Evolutionary conservation across 1,140 invertebrate genomes (phyloP).

Genomic region (Chrysomallon squamiferum): DNA sequence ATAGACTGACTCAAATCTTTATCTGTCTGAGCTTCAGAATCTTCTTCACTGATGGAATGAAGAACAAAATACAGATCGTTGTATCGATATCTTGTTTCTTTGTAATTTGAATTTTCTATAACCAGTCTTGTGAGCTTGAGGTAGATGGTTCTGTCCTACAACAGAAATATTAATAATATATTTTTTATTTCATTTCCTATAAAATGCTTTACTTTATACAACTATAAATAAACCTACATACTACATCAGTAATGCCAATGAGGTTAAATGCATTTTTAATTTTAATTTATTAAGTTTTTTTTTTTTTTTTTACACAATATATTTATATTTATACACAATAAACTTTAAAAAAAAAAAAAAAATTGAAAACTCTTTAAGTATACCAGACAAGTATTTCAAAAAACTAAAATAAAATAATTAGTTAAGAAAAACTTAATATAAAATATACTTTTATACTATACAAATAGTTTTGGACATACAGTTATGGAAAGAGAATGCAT

Average conservation of each 20-base stretch:
- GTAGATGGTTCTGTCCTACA: constrained; percentile 48
- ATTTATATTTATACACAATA: background rate
- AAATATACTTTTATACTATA: too few species aligned
- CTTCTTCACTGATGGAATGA: constrained; percentile 39
- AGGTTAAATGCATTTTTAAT: background rate
- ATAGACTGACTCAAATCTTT: constrained; percentile 13
- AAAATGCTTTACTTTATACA: background rate
- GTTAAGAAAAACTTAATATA: too few species aligned
- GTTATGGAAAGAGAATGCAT: too few species aligned
- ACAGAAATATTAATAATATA: constrained; percentile 18
- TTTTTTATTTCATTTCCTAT: background rate
- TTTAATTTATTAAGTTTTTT: background rate
- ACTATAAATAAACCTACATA: background rate
- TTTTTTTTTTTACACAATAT: background rate
- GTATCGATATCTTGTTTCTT: constrained; percentile 43
- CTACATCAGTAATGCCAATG: background rate
- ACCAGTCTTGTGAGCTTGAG: constrained; percentile 51
- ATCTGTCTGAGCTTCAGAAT: constrained; percentile 37
- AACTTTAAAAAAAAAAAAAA: too few species aligned
- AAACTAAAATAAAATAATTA: too few species aligned
- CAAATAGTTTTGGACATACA: too few species aligned
- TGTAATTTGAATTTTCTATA: constrained; percentile 52
- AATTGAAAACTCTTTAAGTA: too few species aligned
- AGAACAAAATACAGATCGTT: constrained; percentile 49
- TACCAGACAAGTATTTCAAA: too few species aligned